Conservation (phyloP, 2,113 vertebrate species). For the Aptenodytes forsteri region DNA sequence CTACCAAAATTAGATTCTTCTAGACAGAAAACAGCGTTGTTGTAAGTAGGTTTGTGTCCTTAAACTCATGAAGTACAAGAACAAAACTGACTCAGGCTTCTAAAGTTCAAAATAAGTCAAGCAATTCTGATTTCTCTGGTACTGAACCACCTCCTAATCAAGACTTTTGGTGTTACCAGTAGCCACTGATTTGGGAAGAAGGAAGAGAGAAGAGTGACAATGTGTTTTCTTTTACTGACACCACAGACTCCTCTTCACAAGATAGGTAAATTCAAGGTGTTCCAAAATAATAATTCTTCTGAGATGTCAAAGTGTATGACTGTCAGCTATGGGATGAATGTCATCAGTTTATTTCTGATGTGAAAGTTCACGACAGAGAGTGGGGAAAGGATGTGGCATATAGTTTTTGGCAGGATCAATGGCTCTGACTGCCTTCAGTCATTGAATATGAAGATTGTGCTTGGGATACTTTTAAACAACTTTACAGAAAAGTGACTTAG, state of each 20-base stretch:
- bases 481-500: background rate
- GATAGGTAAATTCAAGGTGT: background rate
- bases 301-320: background rate
- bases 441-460: background rate
- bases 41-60: background rate
- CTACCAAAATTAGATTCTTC: constrained; percentile 19
- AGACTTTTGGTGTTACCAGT: background rate
- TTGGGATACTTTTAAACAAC: background rate
- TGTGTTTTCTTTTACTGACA: background rate
- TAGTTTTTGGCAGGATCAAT: background rate
- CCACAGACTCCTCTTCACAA: background rate
- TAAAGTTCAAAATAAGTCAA: background rate
- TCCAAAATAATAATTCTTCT: background rate
- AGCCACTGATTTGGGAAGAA: background rate
- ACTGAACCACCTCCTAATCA: background rate
- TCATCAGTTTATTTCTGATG: background rate
- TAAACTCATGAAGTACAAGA: background rate
- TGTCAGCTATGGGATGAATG: background rate
- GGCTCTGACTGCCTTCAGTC: background rate
- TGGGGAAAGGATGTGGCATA: background rate
- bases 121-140: background rate
- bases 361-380: background rate
- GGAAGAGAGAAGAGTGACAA: background rate
- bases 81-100: background rate
- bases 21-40: background rate